Percentiles rank a stretch among this genome's conserved stretches.
phyloP scores from a whole-genome alignment of 2,888 invertebrate species.

The Esperia sulphurella region DNA sequence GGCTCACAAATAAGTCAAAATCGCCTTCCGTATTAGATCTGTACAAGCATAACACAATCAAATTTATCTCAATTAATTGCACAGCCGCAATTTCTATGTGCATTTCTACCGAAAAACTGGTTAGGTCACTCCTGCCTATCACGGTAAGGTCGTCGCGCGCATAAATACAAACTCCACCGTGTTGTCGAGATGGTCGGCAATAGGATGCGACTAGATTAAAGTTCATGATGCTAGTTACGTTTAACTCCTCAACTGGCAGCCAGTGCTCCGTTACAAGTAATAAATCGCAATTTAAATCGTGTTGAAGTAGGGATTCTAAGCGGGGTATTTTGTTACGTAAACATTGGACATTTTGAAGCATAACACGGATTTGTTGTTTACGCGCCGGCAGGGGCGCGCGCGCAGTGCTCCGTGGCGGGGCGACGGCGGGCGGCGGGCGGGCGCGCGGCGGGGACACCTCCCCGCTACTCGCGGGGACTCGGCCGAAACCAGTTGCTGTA shows the following conservation, averaged over 20 bases:
- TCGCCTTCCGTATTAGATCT: background rate
- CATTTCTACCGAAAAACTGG: constrained; percentile 1
- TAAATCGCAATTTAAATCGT: background rate
- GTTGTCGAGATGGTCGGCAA: background rate
- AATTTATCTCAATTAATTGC: constrained; percentile 1
- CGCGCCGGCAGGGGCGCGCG: background rate
- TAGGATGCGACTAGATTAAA: background rate
- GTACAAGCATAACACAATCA: constrained; percentile 2
- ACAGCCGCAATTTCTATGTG: constrained; percentile 3
- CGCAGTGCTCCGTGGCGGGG: background rate
- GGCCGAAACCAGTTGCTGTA: background rate
- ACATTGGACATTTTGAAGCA: background rate
- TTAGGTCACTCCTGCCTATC: background rate
- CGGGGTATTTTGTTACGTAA: background rate
- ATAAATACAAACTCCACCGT: background rate
- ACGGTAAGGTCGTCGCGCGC: background rate
- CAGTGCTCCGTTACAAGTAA: background rate
- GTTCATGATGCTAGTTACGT: background rate
- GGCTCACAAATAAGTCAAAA: background rate
- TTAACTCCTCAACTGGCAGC: background rate
- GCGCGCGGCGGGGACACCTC: background rate
- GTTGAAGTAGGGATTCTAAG: background rate
- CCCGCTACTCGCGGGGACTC: background rate
- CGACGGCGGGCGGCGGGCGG: background rate
- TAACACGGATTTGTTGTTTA: background rate